Evolutionary conservation across 30 jellyfish, hydroid and myxozoan species (phyloP).

Genomic region (Hydractinia echinata): DNA sequence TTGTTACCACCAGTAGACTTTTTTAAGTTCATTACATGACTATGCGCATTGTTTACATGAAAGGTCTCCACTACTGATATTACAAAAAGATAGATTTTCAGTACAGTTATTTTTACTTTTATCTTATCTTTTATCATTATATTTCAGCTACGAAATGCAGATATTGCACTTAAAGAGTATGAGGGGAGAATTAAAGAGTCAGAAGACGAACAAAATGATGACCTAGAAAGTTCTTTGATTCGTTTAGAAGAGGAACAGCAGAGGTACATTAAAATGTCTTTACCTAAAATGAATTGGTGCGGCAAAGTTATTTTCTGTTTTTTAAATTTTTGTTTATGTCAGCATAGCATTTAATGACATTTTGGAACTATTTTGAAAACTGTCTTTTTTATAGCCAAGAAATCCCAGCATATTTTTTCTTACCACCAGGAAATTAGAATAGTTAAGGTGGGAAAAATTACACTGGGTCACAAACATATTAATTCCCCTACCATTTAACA

Average conservation of each 20-base stretch:
- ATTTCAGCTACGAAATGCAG: slow-evolving; percentile 58
- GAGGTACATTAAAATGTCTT: slow-evolving; percentile 35
- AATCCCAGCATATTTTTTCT: too few species aligned
- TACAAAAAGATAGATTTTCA: neutral
- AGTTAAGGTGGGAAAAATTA: too few species aligned
- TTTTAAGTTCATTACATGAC: too few species aligned
- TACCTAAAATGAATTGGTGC: too few species aligned
- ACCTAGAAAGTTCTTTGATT: slow-evolving; percentile 65
- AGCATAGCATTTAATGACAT: too few species aligned
- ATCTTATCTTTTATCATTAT: neutral
- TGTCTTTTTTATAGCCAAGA: too few species aligned
- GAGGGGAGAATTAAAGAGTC: slow-evolving; percentile 72
- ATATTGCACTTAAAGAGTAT: slow-evolving; percentile 44
- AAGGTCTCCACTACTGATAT: neutral
- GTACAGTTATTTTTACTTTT: neutral
- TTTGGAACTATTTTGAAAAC: too few species aligned
- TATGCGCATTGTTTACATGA: too few species aligned
- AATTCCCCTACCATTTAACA: too few species aligned
- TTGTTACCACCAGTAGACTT: too few species aligned
- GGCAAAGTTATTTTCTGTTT: neutral
- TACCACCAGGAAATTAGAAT: too few species aligned
- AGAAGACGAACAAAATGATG: slow-evolving; percentile 81
- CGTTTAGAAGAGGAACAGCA: slow-evolving; percentile 92
- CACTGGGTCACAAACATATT: too few species aligned
- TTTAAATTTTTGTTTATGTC: neutral